Percentiles rank a stretch among this genome's conserved stretches.
These are phyloP conservation scores for Oxytorus armatus DNA, from an alignment of 2,888 invertebrate species.

Conservation along the genomic window DNA sequence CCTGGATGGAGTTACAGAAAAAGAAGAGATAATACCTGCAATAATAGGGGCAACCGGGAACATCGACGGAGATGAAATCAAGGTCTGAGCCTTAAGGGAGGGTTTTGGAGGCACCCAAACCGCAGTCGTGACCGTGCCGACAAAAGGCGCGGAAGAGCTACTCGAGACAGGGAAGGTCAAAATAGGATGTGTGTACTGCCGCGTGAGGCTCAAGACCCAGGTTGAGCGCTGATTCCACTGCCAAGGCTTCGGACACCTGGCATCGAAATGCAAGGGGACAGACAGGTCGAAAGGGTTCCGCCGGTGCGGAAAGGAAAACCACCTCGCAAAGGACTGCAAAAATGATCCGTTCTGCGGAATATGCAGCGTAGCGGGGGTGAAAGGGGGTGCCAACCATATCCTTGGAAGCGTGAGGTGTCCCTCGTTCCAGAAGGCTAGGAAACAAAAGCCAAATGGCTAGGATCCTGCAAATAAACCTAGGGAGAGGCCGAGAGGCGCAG, in stretches of 20 bases:
- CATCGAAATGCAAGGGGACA: conserved; percentile 19
- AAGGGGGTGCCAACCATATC: too few species aligned
- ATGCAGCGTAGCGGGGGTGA: too few species aligned
- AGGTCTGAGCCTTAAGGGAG: neutral
- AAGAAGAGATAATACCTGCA: neutral
- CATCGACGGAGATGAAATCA: neutral
- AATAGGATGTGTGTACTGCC: conserved; percentile 55
- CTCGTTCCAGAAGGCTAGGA: conserved; percentile 45
- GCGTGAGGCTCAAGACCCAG: conserved; percentile 46
- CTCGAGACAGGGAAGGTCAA: conserved; percentile 23
- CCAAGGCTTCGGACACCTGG: conserved; percentile 38
- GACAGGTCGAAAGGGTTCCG: conserved; percentile 46
- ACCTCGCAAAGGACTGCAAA: too few species aligned
- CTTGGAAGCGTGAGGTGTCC: neutral
- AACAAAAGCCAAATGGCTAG: conserved; percentile 30
- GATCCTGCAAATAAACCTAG: conserved; percentile 65
- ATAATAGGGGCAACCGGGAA: neutral
- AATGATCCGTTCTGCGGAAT: too few species aligned
- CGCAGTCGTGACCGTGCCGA: neutral
- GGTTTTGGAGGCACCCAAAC: conserved; percentile 24
- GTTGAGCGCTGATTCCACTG: conserved; percentile 44
- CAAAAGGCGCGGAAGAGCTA: conserved; percentile 2
- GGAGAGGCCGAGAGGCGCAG: conserved; percentile 61
- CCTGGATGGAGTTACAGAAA: conserved; percentile 7
- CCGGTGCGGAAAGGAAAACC: too few species aligned